These are phyloP conservation scores for Anarrhichthys ocellatus DNA, from an alignment of 2,113 vertebrate genomes.

Conservation along the genomic window DNA sequence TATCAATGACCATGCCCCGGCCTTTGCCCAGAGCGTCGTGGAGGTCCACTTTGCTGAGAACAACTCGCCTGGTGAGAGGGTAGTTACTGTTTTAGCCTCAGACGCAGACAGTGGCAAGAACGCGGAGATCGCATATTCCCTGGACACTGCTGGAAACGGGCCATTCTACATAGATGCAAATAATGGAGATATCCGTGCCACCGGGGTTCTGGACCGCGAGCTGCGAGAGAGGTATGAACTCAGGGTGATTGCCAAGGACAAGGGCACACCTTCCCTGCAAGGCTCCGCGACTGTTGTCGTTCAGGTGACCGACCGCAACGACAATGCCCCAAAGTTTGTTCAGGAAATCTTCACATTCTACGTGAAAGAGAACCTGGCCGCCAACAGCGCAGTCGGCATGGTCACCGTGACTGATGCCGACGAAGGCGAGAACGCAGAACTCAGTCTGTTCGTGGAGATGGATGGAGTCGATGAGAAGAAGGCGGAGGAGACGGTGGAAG, in stretches of 20 bases:
- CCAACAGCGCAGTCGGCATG: conserved; percentile 98
- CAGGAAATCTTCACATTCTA: conserved; percentile 98
- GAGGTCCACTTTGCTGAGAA: conserved; percentile 96
- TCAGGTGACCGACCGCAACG: conserved; percentile 93
- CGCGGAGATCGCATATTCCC: conserved; percentile 90
- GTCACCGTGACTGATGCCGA: conserved; percentile 96
- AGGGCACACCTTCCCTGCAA: conserved; percentile 89
- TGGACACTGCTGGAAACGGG: conserved; percentile 84
- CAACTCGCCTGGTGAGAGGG: conserved; percentile 90
- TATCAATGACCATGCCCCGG: conserved; percentile 93
- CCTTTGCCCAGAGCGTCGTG: conserved; percentile 89
- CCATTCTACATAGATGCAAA: conserved; percentile 92
- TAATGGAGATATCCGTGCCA: conserved; percentile 91
- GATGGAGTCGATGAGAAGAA: conserved; percentile 76
- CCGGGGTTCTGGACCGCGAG: conserved; percentile 90
- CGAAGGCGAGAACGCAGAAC: conserved; percentile 92
- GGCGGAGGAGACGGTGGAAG: conserved; percentile 74
- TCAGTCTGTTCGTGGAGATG: conserved; percentile 91
- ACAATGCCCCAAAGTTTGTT: conserved; percentile 96
- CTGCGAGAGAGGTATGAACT: conserved; percentile 92
- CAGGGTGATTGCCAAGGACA: conserved; percentile 91
- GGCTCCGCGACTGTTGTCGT: conserved; percentile 92
- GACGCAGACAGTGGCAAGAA: conserved; percentile 96
- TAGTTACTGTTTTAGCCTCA: conserved; percentile 90
- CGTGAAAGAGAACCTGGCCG: conserved; percentile 95